Conservation (phyloP, 2,797 vertebrate genomes). For the Sebastiscus tertius region DNA sequence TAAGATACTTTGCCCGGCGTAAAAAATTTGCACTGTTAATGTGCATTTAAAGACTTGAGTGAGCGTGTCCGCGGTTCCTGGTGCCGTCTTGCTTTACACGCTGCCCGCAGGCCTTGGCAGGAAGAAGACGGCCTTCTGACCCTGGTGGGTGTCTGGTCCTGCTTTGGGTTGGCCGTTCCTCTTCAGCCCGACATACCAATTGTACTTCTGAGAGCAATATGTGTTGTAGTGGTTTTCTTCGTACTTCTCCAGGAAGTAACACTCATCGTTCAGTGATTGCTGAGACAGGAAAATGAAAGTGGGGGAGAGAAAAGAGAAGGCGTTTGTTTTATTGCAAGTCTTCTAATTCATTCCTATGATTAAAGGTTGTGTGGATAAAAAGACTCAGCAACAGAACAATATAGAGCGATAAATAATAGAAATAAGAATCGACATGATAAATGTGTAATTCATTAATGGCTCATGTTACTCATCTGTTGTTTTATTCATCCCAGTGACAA, state of each 20-base stretch:
- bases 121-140: slow-evolving; percentile 93
- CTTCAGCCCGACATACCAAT: slow-evolving; percentile 94
- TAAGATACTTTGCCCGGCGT: background rate
- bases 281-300: slow-evolving; percentile 49
- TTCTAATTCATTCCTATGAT: background rate
- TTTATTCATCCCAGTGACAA: background rate
- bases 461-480: background rate
- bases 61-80: slow-evolving; percentile 8
- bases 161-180: slow-evolving; percentile 90
- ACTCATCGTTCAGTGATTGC: slow-evolving; percentile 89
- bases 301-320: background rate
- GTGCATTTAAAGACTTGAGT: slow-evolving; percentile 9
- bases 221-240: slow-evolving; percentile 97
- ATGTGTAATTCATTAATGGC: background rate
- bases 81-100: slow-evolving; percentile 21
- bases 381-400: background rate
- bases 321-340: background rate
- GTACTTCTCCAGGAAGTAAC: slow-evolving; percentile 90
- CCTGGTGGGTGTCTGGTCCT: slow-evolving; percentile 88
- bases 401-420: background rate
- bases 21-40: background rate
- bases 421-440: background rate
- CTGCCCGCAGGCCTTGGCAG: slow-evolving; percentile 85
- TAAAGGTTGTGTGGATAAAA: background rate
- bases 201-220: slow-evolving; percentile 88